A percentile compares a stretch with the other conserved stretches of the same genome.
Evolutionary conservation across 1,140 invertebrate genomes (phyloP).

Genomic region (Drosophila busckii): DNA sequence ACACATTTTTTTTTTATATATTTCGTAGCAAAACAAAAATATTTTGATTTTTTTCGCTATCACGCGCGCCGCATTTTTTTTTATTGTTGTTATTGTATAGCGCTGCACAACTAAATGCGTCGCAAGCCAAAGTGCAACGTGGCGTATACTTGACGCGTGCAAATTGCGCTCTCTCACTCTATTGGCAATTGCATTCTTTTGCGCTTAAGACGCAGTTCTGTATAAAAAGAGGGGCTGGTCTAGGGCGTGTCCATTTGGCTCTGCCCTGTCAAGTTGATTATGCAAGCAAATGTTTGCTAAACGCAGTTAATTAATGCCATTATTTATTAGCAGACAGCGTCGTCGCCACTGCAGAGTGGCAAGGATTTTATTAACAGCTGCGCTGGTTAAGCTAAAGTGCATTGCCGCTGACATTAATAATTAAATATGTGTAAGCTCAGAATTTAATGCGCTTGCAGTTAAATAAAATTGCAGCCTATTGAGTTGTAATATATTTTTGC

Average conservation of each 20-base stretch:
- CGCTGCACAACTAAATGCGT: constrained; percentile 50
- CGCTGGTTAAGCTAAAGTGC: no score
- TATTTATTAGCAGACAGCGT: no score
- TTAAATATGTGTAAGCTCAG: no score
- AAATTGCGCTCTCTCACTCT: constrained; percentile 34
- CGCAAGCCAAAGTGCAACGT: constrained; percentile 24
- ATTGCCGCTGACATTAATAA: no score
- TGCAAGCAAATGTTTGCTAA: constrained; percentile 40
- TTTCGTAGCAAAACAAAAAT: constrained; percentile 35
- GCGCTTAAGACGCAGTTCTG: constrained; percentile 26
- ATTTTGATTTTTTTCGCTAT: constrained; percentile 18
- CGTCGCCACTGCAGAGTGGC: no score
- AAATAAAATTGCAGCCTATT: no score
- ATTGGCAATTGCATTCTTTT: constrained; percentile 22
- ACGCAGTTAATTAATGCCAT: constrained; percentile 55
- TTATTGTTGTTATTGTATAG: constrained; percentile 30
- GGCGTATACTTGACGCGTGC: constrained; percentile 59
- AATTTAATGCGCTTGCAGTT: no score
- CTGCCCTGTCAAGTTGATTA: constrained; percentile 59
- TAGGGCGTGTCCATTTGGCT: background rate
- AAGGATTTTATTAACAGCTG: no score
- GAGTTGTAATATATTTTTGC: no score
- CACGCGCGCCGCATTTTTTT: background rate
- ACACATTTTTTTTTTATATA: constrained; percentile 28
- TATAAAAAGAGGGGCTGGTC: background rate